Evolutionary conservation across 2,888 invertebrate genomes (phyloP).

Genomic region (Ophion ventricosus): DNA sequence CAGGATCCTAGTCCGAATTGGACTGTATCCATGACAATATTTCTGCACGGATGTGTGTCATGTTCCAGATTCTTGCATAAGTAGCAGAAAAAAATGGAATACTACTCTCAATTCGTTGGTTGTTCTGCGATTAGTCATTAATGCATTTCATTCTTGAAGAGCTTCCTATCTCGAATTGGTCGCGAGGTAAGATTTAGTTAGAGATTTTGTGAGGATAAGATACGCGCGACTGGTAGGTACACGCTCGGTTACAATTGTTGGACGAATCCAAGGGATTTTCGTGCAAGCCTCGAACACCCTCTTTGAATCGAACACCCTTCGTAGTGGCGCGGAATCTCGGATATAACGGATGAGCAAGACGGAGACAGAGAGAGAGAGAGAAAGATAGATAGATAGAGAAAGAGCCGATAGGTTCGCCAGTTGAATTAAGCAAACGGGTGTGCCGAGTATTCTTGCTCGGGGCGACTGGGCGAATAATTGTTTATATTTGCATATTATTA

Average conservation of each 20-base stretch:
- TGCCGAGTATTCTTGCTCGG: conserved; percentile 35
- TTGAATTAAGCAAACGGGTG: conserved; percentile 64
- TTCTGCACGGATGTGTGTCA: too few species aligned
- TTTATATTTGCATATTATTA: conserved; percentile 79
- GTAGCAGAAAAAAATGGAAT: background rate
- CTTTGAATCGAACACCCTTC: background rate
- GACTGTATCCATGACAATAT: too few species aligned
- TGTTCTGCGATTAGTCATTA: background rate
- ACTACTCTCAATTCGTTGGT: background rate
- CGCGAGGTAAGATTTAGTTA: background rate
- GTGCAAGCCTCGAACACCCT: background rate
- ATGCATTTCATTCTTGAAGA: background rate
- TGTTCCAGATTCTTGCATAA: too few species aligned
- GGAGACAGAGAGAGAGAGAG: conserved; percentile 1
- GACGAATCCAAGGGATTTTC: conserved; percentile 20
- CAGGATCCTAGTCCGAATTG: too few species aligned
- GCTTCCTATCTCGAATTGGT: background rate
- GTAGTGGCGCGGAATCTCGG: background rate
- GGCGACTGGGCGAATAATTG: conserved; percentile 73
- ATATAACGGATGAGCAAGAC: conserved; percentile 7
- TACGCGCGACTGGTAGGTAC: background rate
- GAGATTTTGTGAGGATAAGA: background rate
- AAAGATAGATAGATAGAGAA: background rate
- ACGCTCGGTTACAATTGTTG: background rate
- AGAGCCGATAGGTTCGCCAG: conserved; percentile 38